phyloP scores from a whole-genome alignment of 2,888 invertebrate genomes.

The Liposcelis brunnea region DNA sequence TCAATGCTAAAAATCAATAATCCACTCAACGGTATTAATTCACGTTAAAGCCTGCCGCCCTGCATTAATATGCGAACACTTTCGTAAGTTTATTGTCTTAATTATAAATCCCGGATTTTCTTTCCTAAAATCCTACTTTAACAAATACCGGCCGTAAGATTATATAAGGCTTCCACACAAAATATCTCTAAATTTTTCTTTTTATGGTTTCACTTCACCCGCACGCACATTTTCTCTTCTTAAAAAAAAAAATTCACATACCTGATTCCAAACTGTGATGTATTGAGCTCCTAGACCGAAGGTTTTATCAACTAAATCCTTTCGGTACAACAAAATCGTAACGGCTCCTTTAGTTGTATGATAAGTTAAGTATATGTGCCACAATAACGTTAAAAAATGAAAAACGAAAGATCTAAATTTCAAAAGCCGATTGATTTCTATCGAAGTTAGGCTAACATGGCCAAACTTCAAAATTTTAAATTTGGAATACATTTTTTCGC shows the following conservation, averaged over 20 bases:
- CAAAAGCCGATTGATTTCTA: neutral
- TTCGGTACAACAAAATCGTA: neutral
- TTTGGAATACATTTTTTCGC: constrained; percentile 1
- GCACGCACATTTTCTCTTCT: too few relatives aligned
- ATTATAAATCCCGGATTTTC: too few relatives aligned
- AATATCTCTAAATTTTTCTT: too few relatives aligned
- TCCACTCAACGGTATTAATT: too few relatives aligned
- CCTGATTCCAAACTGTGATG: constrained; percentile 6
- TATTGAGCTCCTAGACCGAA: constrained; percentile 2
- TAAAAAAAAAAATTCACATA: neutral
- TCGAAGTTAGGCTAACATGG: neutral
- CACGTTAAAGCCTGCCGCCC: too few relatives aligned
- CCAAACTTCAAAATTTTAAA: neutral
- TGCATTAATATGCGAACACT: too few relatives aligned
- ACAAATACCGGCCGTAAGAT: too few relatives aligned
- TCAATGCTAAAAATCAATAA: too few relatives aligned
- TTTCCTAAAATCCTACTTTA: too few relatives aligned
- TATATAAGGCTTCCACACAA: too few relatives aligned
- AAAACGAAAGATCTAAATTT: constrained; percentile 3
- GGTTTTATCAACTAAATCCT: constrained; percentile 4
- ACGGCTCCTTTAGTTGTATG: neutral
- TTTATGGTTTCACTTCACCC: too few relatives aligned
- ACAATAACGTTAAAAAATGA: neutral
- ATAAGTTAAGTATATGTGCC: constrained; percentile 1
- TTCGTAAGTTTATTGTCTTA: too few relatives aligned